Evolutionary conservation across 2,113 vertebrate species (phyloP), one percentile per base, ranked within the genome.

Genomic region (Epinephelus lanceolatus): DNA sequence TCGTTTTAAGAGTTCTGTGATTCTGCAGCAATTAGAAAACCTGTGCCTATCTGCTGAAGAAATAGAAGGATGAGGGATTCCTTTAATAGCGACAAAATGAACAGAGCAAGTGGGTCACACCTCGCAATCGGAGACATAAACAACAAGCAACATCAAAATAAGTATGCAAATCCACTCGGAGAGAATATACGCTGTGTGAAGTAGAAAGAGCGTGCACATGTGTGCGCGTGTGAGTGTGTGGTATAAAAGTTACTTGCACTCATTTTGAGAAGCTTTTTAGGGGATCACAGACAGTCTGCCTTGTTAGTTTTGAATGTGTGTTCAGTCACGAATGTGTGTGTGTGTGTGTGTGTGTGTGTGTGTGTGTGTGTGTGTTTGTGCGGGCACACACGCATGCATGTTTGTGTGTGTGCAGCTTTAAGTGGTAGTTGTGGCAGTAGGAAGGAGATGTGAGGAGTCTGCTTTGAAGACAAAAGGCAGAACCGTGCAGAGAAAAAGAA

Each of bases 81-180:
- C 72, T 90, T 83, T 88, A 89, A 91, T 80, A 91, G 84, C 77
- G 66, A 87, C 82, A 88, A 86, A 88, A 89, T 76, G 88, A 90
- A 91, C 76, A 80, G 78, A 93, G 89, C 85, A 94, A 93, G 84
- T 91, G 91, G 92, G 92, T 91, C 92, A 93, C 79, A 83, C 86
- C 80, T 81, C 9, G 40, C 52, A 77, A 88, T 80, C 62, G 37
- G 71, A 92, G 75, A 88, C 84, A 88, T 84, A 92, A 89, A 92
- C 88, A 90, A 88, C 72, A 86, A 76, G 74, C 80, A 88, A 77
- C 74, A 88, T 86, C 82, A 86, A 90, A 89, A 90, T 78, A 71
- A 76, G 60, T 81, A 89, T 90, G 91, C 85, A 93, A 91, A 94
- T 92, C 63, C 70, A 67, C 79, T 84, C 71, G 73, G 85, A 91